Percentiles rank a stretch among this genome's conserved stretches.
These are phyloP conservation scores for Smittia sp. DNA, from an alignment of 2,888 invertebrate genomes.

Conservation along the genomic window DNA sequence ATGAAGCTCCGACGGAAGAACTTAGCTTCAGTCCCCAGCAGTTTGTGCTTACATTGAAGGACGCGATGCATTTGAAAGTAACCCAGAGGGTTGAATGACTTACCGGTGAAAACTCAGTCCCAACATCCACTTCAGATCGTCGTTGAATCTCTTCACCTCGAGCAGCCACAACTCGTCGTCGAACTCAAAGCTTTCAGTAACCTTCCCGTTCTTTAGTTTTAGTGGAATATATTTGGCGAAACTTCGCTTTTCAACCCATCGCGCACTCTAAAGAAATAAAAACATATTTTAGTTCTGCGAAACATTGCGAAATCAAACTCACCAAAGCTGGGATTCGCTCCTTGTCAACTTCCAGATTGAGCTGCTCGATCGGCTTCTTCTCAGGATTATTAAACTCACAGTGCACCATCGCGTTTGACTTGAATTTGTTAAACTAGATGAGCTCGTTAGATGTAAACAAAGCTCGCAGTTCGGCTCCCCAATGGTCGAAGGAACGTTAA, in stretches of 20 bases:
- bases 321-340: constrained; percentile 64
- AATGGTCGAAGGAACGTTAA: no score
- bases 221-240: constrained; percentile 61
- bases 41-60: constrained; percentile 7
- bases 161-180: constrained; percentile 63
- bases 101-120: constrained; percentile 66
- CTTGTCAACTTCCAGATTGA: constrained; percentile 55
- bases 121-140: constrained; percentile 69
- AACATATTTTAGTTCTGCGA: neutral
- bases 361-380: neutral
- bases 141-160: constrained; percentile 59
- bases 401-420: no score
- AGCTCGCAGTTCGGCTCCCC: no score
- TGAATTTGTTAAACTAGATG: no score
- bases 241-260: constrained; percentile 59
- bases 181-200: constrained; percentile 58
- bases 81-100: no score
- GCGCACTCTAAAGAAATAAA: constrained; percentile 42
- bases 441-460: no score
- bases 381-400: constrained; percentile 22
- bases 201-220: constrained; percentile 54
- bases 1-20: neutral
- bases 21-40: neutral
- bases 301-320: constrained; percentile 49
- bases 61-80: neutral